Evolutionary conservation across 2,888 invertebrate genomes (phyloP).

Genomic region (Diplazon laetatorius): DNA sequence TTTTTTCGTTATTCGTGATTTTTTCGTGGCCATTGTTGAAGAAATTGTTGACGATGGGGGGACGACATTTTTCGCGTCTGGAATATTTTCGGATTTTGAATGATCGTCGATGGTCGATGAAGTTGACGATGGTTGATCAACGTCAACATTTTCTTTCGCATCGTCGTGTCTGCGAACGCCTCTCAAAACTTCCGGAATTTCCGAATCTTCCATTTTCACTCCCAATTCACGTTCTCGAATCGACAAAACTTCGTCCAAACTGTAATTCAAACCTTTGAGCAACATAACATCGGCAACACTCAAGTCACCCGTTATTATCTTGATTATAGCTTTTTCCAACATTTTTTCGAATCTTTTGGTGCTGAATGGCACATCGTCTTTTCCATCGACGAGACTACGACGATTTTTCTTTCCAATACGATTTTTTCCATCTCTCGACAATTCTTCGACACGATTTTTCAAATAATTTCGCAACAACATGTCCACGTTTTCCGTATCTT

Average conservation of each 20-base stretch:
- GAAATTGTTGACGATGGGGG: conserved; percentile 21
- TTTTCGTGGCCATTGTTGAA: neutral
- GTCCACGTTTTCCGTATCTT: conserved; percentile 57
- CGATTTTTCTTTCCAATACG: conserved; percentile 30
- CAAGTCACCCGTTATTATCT: conserved; percentile 79
- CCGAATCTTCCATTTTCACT: conserved; percentile 62
- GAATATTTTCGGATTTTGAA: neutral
- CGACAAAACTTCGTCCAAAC: conserved; percentile 75
- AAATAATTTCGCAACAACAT: neutral
- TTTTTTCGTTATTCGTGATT: too few species aligned
- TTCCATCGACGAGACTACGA: conserved; percentile 28
- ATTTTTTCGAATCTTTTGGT: conserved; percentile 76
- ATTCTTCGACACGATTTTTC: conserved; percentile 10
- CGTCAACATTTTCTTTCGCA: conserved; percentile 4
- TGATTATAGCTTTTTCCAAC: conserved; percentile 79
- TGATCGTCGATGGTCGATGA: conserved; percentile 10
- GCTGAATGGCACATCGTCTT: conserved; percentile 71
- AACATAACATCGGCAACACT: conserved; percentile 75
- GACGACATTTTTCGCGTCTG: neutral
- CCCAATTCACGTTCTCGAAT: conserved; percentile 76
- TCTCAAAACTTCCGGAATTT: neutral
- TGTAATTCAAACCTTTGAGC: conserved; percentile 79
- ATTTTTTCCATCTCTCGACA: too few species aligned
- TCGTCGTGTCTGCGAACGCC: conserved; percentile 22
- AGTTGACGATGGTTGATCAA: conserved; percentile 20